A percentile compares a stretch with the other conserved stretches of the same genome.
These are phyloP conservation scores for Jaculus jaculus DNA, from an alignment of 2,113 vertebrate genomes.

Conservation along the genomic window DNA sequence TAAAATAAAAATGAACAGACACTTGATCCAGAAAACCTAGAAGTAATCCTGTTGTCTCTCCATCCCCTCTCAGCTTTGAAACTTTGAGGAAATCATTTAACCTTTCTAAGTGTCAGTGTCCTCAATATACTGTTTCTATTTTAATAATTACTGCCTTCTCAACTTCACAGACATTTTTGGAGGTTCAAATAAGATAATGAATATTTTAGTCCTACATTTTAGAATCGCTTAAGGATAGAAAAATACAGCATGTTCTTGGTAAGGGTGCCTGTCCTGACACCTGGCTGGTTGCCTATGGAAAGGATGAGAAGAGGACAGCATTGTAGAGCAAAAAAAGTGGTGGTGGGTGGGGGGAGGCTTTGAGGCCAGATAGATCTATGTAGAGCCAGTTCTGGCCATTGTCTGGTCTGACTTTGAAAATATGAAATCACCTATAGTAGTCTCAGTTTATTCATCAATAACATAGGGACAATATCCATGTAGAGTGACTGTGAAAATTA, in stretches of 20 bases:
- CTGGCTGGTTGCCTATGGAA: not conserved
- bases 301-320: no score
- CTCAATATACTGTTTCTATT: not conserved
- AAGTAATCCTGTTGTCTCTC: not conserved
- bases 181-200: slow-evolving; percentile 27
- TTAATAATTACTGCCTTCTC: slow-evolving; percentile 42
- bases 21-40: slow-evolving; percentile 2
- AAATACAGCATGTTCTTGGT: not conserved
- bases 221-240: slow-evolving; percentile 5
- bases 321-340: not conserved
- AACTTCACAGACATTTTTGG: slow-evolving; percentile 11
- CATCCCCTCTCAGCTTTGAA: not conserved
- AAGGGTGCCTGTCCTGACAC: not conserved
- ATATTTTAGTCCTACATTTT: slow-evolving; percentile 31
- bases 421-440: not conserved
- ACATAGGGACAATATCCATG: not conserved
- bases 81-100: slow-evolving; percentile 7
- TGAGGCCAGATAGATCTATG: not conserved
- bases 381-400: not conserved
- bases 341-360: not conserved
- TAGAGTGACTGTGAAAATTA: not conserved
- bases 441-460: not conserved
- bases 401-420: not conserved
- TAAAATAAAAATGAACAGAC: not conserved
- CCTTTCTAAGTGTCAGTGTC: not conserved